phyloP scores from a whole-genome alignment of 1,140 invertebrate genomes.

The Camponotus vicinus region DNA sequence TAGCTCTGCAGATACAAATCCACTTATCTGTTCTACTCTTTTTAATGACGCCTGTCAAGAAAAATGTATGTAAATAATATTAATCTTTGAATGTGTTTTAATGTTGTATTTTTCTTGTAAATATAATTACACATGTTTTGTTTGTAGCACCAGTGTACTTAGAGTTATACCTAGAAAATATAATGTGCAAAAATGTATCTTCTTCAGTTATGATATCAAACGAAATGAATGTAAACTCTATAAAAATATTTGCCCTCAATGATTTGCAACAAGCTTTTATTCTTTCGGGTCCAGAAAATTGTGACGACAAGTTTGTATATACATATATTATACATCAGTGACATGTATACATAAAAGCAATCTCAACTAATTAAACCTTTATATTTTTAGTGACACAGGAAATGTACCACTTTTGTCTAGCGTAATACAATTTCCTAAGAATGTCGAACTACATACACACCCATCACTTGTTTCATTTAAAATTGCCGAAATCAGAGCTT shows the following conservation, averaged over 20 bases:
- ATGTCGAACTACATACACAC: slow-evolving; percentile 84
- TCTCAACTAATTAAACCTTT: slow-evolving; percentile 57
- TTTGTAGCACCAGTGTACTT: slow-evolving; percentile 85
- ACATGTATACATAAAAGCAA: not conserved
- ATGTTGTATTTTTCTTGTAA: slow-evolving; percentile 6
- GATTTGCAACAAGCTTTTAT: slow-evolving; percentile 87
- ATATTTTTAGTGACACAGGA: slow-evolving; percentile 76
- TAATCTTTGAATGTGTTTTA: not conserved
- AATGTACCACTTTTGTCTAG: slow-evolving; percentile 81
- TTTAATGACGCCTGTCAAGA: slow-evolving; percentile 86
- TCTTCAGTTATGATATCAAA: slow-evolving; percentile 83
- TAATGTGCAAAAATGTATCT: slow-evolving; percentile 84
- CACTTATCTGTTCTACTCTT: slow-evolving; percentile 85
- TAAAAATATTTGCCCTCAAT: slow-evolving; percentile 86
- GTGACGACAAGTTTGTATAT: slow-evolving; percentile 72
- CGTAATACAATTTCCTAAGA: slow-evolving; percentile 87
- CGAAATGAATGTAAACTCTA: slow-evolving; percentile 81
- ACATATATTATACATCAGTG: not conserved
- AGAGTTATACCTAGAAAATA: slow-evolving; percentile 86
- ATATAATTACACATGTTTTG: slow-evolving; percentile 44
- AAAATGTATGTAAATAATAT: slow-evolving; percentile 79
- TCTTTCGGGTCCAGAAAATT: slow-evolving; percentile 87
- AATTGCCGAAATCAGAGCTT: slow-evolving; percentile 87
- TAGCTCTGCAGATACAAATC: slow-evolving; percentile 81
- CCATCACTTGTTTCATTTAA: slow-evolving; percentile 88